A percentile compares a stretch with the other conserved stretches of the same genome.
These are phyloP conservation scores for Chondrosia reniformis DNA, from an alignment of 37 sponge, comb jelly and placozoan genomes.

Conservation along the genomic window DNA sequence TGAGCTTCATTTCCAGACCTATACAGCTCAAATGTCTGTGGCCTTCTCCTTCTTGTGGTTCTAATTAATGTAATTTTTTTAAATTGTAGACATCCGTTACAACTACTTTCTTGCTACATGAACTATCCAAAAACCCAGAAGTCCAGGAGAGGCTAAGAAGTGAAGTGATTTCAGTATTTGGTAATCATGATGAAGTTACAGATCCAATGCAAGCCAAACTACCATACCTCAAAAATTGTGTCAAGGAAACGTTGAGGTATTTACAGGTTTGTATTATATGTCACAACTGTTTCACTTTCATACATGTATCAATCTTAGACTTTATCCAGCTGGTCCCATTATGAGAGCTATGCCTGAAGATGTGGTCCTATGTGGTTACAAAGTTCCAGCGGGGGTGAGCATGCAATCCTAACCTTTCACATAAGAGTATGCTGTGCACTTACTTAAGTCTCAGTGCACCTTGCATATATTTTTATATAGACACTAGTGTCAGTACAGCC, in stretches of 20 bases:
- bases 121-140: conserved; percentile 10
- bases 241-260: conserved; percentile 52
- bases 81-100: conserved; percentile 1
- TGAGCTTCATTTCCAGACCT: too few species aligned
- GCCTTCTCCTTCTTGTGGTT: too few species aligned
- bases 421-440: too few species aligned
- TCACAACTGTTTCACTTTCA: neutral
- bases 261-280: neutral
- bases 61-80: too few species aligned
- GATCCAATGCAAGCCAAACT: neutral
- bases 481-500: too few species aligned
- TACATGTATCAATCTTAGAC: neutral
- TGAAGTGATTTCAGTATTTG: too few species aligned
- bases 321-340: conserved; percentile 35
- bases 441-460: too few species aligned
- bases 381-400: conserved; percentile 37
- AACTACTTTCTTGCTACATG: conserved; percentile 1
- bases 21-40: too few species aligned
- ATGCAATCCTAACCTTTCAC: neutral
- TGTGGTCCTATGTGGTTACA: conserved; percentile 34
- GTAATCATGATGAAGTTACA: too few species aligned
- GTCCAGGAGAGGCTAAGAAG: neutral
- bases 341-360: conserved; percentile 20
- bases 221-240: conserved; percentile 28
- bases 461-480: too few species aligned